A percentile compares a stretch with the other conserved stretches of the same genome.
phyloP scores from a whole-genome alignment of 2,113 vertebrate genomes.

The Sprattus sprattus region DNA sequence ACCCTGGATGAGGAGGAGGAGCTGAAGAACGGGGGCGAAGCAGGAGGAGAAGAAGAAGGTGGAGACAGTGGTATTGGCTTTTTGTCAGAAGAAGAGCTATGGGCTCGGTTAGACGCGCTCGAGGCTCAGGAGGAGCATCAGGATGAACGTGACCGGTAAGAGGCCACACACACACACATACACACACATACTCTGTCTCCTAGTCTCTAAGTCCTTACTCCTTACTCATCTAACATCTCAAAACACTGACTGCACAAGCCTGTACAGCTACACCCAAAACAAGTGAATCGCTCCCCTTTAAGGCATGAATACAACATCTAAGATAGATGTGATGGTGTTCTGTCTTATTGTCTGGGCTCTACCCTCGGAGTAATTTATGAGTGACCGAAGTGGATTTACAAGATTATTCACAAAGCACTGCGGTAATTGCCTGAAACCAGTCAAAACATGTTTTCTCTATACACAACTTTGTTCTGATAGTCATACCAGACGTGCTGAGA shows the following conservation, averaged over 20 bases:
- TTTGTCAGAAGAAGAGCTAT: constrained; percentile 82
- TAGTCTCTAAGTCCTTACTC: too few relatives aligned
- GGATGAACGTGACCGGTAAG: constrained; percentile 82
- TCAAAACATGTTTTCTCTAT: neutral
- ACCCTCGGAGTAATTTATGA: too few relatives aligned
- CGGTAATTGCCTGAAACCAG: neutral
- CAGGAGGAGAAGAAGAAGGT: constrained; percentile 32
- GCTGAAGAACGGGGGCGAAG: neutral
- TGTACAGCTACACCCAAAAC: too few relatives aligned
- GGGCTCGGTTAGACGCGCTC: constrained; percentile 87
- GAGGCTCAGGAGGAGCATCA: constrained; percentile 84
- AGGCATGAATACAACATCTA: too few relatives aligned
- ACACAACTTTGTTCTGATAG: neutral
- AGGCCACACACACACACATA: neutral
- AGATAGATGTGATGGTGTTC: too few relatives aligned
- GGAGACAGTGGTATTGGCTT: constrained; percentile 52
- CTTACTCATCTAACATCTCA: too few relatives aligned
- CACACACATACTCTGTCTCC: neutral
- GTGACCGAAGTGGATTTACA: too few relatives aligned
- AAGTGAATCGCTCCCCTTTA: too few relatives aligned
- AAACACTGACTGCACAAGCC: too few relatives aligned
- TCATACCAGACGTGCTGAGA: neutral
- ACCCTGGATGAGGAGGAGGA: constrained; percentile 58
- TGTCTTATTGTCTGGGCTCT: too few relatives aligned
- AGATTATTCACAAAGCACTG: neutral